These are phyloP conservation scores for Passer domesticus DNA, from an alignment of 2,113 vertebrate species.

Conservation along the genomic window DNA sequence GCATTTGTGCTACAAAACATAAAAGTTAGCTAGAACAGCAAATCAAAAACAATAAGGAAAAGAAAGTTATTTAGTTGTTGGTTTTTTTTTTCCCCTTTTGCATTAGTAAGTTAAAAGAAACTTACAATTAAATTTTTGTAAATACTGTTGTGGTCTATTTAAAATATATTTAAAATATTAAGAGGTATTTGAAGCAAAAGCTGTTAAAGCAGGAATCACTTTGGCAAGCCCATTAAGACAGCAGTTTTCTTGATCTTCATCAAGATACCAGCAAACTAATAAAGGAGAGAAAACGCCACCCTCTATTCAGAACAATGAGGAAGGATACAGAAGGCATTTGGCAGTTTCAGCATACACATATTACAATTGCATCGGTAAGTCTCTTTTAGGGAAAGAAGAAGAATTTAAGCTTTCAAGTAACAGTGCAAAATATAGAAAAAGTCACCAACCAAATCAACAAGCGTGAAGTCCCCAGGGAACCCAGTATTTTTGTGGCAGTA, in stretches of 20 bases:
- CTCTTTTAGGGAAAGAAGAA: neutral
- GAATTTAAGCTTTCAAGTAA: neutral
- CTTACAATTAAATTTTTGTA: neutral
- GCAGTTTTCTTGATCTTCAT: neutral
- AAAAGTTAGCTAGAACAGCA: neutral
- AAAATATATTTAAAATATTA: neutral
- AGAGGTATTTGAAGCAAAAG: neutral
- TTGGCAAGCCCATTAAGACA: neutral
- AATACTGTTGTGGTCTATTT: neutral
- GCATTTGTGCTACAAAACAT: neutral
- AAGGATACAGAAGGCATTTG: neutral
- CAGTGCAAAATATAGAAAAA: neutral
- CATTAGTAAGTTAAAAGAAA: neutral
- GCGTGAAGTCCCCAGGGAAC: neutral
- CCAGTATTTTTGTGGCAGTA: neutral
- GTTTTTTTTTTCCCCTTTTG: neutral
- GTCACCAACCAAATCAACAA: neutral
- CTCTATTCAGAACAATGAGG: neutral
- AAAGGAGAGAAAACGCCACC: neutral
- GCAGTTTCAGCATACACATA: neutral
- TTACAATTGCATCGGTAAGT: neutral
- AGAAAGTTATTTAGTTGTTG: neutral
- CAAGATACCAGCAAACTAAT: neutral
- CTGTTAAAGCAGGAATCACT: neutral
- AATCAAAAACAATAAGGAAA: neutral